Base-by-base conservation (phyloP, 2,888 invertebrate species). In the Pseudococcus jackbeardsleyi region DNA sequence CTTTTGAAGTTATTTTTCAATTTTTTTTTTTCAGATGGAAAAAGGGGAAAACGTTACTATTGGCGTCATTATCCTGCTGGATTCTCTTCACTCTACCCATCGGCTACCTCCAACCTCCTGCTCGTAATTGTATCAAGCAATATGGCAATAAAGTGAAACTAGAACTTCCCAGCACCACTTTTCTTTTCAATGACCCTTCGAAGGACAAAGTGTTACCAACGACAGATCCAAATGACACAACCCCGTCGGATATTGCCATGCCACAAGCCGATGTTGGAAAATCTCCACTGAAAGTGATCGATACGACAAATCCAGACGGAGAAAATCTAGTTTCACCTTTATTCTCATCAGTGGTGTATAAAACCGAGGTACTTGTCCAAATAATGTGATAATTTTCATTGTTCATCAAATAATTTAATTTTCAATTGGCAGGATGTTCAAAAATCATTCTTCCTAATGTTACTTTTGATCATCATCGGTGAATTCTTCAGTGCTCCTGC, bases 401-500 rank as follows among this genome's bases (percentile, higher is more conserved):
- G 64, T 3, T 85, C 12, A 46, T n/a, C 15, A 9, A 82, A 46
- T 33, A 19, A 19, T 82, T 33, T 72, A 3, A 11, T 33, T 26
- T 0, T 79, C 42, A 79, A 68, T 89, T 84, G 91, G 46, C 93
- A 94, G 91, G 98, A 98, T 91, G 98, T 99, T 46, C 96, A 98
- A 92, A 97, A 97, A 92, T 97, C 98, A 0, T 99, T 99, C 93
- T 97, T 99, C 92, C 93, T 99, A 59, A 93, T 99, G 68, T 93
- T 99, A 88, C 93, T 99, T 82, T 93, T 99, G 88, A 97, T 99
- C 17, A 95, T 98, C 46, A 96, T 99, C 88, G 99, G 99, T 0
- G 99, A 99, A 92, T 99, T 99, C 93, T 98, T 99, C 92, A 96
- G 97, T 90, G 97, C 98, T 0, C 99, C 99, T 0, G 98, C 98